A percentile compares a stretch with the other conserved stretches of the same genome.
phyloP scores from a whole-genome alignment of 1,140 invertebrate genomes.

The Euschistus heros region DNA sequence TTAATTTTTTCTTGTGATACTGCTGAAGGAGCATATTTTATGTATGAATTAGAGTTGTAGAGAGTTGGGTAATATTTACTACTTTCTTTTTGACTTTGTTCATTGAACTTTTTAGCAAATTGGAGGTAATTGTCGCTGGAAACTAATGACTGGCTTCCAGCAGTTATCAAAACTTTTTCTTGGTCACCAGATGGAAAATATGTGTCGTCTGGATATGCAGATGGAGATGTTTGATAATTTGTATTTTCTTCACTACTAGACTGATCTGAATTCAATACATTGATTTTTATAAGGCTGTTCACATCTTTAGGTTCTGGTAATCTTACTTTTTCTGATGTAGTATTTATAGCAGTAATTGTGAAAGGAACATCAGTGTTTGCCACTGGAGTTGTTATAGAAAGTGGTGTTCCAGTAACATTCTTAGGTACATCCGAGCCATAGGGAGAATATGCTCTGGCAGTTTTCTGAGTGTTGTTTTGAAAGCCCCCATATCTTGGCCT shows the following conservation, averaged over 20 bases:
- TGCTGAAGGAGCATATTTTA: not conserved
- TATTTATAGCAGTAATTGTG: not conserved
- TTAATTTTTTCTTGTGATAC: not conserved
- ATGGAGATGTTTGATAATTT: not conserved
- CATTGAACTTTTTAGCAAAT: conserved; percentile 16
- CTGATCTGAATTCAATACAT: conserved; percentile 7
- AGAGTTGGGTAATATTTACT: not conserved
- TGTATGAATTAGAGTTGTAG: not conserved
- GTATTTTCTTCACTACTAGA: conserved; percentile 20
- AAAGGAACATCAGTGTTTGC: not conserved
- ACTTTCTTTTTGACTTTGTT: not conserved
- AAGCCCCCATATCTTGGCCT: conserved; percentile 39
- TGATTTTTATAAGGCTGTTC: conserved; percentile 23
- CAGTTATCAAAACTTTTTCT: conserved; percentile 30
- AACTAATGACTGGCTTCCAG: conserved; percentile 32
- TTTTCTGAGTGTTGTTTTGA: conserved; percentile 40
- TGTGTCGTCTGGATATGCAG: not conserved
- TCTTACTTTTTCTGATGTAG: not conserved
- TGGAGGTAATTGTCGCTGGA: conserved; percentile 37
- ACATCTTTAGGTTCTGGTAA: conserved; percentile 27
- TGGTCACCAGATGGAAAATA: conserved; percentile 22
- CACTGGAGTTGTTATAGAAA: conserved; percentile 6
- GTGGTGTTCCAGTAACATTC: conserved; percentile 23
- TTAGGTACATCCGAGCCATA: conserved; percentile 36
- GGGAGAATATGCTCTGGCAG: conserved; percentile 32